phyloP scores from a whole-genome alignment of 1,140 invertebrate species.

The Drosophila athabasca region DNA sequence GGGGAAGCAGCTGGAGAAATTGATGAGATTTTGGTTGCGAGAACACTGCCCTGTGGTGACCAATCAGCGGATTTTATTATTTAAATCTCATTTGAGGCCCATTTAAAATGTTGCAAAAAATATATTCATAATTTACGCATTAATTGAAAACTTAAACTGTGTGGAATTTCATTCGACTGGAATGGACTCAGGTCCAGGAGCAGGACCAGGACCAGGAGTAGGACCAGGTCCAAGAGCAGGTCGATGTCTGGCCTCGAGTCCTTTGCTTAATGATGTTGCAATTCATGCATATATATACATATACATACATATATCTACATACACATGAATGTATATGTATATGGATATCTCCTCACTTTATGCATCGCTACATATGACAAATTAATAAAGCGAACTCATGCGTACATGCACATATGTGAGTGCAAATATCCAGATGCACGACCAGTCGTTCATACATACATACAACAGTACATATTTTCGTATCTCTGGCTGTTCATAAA shows the following conservation, averaged over 20 bases:
- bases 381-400: conserved; percentile 65
- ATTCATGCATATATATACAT: conserved; percentile 15
- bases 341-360: conserved; percentile 54
- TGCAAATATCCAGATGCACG: conserved; percentile 13
- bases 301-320: conserved; percentile 1
- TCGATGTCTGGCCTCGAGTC: conserved; percentile 10
- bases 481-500: conserved; percentile 56
- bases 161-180: conserved; percentile 11
- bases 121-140: conserved; percentile 61
- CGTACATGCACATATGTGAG: conserved; percentile 21
- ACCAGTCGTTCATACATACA: neutral
- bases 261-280: conserved; percentile 54
- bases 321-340: neutral
- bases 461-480: conserved; percentile 4
- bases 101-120: conserved; percentile 36
- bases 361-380: conserved; percentile 74
- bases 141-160: conserved; percentile 70
- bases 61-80: conserved; percentile 60
- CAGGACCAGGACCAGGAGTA: no score
- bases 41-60: conserved; percentile 1
- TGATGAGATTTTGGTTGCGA: neutral
- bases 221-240: no score
- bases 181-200: neutral
- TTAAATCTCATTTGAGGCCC: conserved; percentile 58
- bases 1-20: conserved; percentile 5